phyloP scores from a whole-genome alignment of 2,113 vertebrate genomes.

The Sinocyclocheilus anophthalmus region DNA sequence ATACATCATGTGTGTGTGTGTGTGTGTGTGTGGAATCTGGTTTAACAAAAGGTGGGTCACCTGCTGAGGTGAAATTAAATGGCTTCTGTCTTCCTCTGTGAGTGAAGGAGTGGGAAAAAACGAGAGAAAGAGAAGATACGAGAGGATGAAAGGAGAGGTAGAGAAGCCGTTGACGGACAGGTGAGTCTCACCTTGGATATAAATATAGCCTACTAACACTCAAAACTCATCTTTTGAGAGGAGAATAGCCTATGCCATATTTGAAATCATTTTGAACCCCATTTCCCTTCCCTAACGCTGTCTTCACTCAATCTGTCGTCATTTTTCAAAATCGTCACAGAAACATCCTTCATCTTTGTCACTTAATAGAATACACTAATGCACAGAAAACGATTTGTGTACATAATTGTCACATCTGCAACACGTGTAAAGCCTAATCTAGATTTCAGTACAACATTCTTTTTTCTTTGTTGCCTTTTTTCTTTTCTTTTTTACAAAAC shows the following conservation, averaged over 20 bases:
- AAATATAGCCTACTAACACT: not conserved
- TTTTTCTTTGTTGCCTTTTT: constrained; percentile 18
- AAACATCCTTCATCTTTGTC: constrained; percentile 52
- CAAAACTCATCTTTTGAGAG: not conserved
- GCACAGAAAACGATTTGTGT: constrained; percentile 63
- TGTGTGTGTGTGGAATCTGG: not conserved
- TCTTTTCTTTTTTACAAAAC: constrained; percentile 44
- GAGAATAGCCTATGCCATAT: constrained; percentile 6
- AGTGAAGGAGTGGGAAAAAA: constrained; percentile 28
- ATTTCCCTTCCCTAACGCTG: not conserved
- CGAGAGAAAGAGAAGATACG: constrained; percentile 39
- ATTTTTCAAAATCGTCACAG: not conserved
- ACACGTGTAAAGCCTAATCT: constrained; percentile 57
- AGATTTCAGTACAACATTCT: constrained; percentile 54
- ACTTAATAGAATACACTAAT: constrained; percentile 52
- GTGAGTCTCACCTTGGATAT: not conserved
- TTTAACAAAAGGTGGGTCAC: constrained; percentile 19
- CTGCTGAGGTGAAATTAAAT: constrained; percentile 43
- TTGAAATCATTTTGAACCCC: not conserved
- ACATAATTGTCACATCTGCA: constrained; percentile 60
- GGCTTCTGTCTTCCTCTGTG: constrained; percentile 41
- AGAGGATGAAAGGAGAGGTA: constrained; percentile 16
- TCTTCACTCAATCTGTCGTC: not conserved
- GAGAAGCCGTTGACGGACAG: constrained; percentile 1
- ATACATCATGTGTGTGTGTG: not conserved